A percentile compares a stretch with the other conserved stretches of the same genome.
phyloP scores from a whole-genome alignment of 2,797 vertebrate genomes.

The Sebastes minor region DNA sequence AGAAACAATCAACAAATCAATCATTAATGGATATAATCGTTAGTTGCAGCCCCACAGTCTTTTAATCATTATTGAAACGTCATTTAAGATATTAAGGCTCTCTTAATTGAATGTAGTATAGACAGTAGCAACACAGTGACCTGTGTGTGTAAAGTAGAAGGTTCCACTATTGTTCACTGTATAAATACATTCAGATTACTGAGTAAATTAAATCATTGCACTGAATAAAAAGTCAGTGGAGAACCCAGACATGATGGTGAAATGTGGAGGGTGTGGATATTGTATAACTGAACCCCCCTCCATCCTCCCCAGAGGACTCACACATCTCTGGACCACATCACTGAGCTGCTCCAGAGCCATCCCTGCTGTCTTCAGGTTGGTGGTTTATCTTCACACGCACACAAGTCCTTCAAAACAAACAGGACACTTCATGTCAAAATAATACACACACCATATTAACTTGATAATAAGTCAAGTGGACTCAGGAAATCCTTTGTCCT shows the following conservation, averaged over 20 bases:
- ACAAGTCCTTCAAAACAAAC: slow-evolving; percentile 33
- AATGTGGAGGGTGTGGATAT: neutral
- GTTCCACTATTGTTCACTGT: neutral
- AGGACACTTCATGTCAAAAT: neutral
- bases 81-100: too few species aligned
- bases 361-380: slow-evolving; percentile 28
- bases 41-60: too few species aligned
- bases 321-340: slow-evolving; percentile 92
- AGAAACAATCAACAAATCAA: too few species aligned
- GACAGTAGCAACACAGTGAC: neutral
- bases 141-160: neutral
- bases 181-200: neutral
- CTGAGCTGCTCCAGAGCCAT: slow-evolving; percentile 95
- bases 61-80: too few species aligned
- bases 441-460: neutral
- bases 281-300: neutral
- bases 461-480: neutral
- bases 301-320: slow-evolving; percentile 66
- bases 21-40: too few species aligned
- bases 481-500: too few species aligned
- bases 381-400: slow-evolving; percentile 24
- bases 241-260: neutral
- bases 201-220: neutral
- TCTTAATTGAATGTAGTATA: rapidly evolving
- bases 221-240: neutral